Evolutionary conservation across 2,113 vertebrate species (phyloP), one percentile per base, ranked within the genome.

Genomic region (Gobio gobio): DNA sequence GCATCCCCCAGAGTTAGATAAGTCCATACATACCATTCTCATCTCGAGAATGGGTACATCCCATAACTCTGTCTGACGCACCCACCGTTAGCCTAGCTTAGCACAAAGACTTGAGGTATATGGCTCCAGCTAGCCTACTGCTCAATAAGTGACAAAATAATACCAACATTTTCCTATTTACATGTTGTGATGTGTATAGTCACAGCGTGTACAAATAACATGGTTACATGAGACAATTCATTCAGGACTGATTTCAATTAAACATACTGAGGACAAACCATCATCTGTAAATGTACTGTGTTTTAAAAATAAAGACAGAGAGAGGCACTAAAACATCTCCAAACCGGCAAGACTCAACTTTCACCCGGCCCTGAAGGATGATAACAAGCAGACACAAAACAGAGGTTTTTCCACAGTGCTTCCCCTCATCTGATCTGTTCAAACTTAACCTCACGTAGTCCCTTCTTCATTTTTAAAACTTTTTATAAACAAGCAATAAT

Each of bases 341-440:
- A 76, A 54, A 36, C 40, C 20, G 14, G 45, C 61, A 78, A 85
- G 54, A 47, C 5, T 16, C 59, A 85, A 54, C 75, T 78, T 59
- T 58, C 51, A 73, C 49, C 40, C 43, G 10, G n/a, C 29, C 29
- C 13, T 73, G n/a, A 77, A 84, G 54, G 40, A 86, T 84, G 78
- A 88, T 1, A 45, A 56, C 63, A 58, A 54, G 54, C 85, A 86
- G 82, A 86, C 36, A 81, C 54, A 74, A 85, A 77, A 74, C 77
- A 73, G 78, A 77, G 33, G 7, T 79, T 83, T 88, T 88, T 81
- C 81, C 84, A 81, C 26, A 76, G 59, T 72, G 56, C 26, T 26
- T 56, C 43, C 24, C 16, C 45, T 79, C 24, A 36, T 75, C 36
- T 47, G 61, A 45, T 12, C n/a, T 13, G 74, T 47, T 45, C 20